Evolutionary conservation across 2,113 vertebrate genomes (phyloP), one percentile per base, ranked within the genome.

Genomic region (Fregetta grallaria): DNA sequence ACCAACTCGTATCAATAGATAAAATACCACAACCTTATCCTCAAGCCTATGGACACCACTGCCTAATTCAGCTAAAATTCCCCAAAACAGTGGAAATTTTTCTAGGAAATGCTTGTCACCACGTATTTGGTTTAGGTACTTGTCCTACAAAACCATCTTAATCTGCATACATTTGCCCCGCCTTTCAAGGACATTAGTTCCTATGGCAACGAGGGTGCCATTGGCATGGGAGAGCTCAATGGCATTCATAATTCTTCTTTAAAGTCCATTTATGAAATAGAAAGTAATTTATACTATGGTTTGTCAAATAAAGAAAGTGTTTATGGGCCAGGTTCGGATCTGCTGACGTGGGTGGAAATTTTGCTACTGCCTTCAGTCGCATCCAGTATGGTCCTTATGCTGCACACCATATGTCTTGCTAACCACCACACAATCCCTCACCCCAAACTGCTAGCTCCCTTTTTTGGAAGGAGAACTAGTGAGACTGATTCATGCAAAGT

Each of bases 301-400:
- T 96, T 94, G 47, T 92, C 78, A 92, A 96, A 90, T 95, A 82
- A 87, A 94, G 65, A 75, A 94, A 79, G 36, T 62, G 19, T 91
- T 95, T 94, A 91, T 92, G 62, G 74, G 63, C 42, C 86, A 82
- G 73, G 77, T 82, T 93, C 1, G 1, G 67, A 94, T 94, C 84
- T 86, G 78, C 42, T 90, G 84, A 30, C 90, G 95, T 90, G 91
- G 81, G 89, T 95, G 92, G 74, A 73, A 95, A 85, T 96, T 95
- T 92, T 87, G 70, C 74, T 94, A 70, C 78, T 94, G 91, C 66
- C 66, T 96, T 95, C 58, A 62, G 42, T 85, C 95, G 86, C 62
- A 92, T 83, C 89, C 92, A 94, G 80, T 89, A 94, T 89, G 83
- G 95, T 93, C 84, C 94, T 89, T 95, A 89, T 94, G 94, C 73